These are phyloP conservation scores for Bubo bubo DNA, from an alignment of 2,113 vertebrate species.

Conservation along the genomic window DNA sequence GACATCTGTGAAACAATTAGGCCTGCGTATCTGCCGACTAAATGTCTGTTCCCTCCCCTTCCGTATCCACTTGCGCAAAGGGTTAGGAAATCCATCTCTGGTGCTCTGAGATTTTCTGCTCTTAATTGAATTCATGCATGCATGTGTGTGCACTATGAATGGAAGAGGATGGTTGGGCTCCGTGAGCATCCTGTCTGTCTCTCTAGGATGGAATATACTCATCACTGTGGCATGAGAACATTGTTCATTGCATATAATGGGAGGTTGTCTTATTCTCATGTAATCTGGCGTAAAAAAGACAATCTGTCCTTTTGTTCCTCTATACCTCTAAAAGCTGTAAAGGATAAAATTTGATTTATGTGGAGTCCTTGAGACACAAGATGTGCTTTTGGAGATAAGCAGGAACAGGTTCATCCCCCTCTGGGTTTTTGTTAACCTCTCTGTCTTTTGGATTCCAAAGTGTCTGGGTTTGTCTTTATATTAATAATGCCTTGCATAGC, in stretches of 20 bases:
- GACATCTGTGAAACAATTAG: conserved; percentile 31
- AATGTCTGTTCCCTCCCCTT: conserved; percentile 6
- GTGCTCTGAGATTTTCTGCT: conserved; percentile 33
- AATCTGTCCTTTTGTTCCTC: conserved; percentile 52
- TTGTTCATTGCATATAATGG: neutral
- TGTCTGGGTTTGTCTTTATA: neutral
- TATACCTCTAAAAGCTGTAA: conserved; percentile 23
- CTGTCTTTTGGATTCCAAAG: neutral
- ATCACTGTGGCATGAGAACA: conserved; percentile 26
- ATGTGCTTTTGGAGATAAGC: conserved; percentile 57
- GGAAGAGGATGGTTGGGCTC: neutral
- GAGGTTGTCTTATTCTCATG: conserved; percentile 48
- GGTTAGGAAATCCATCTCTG: conserved; percentile 17
- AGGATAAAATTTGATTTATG: conserved; percentile 45
- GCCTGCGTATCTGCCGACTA: neutral
- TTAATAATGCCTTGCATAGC: neutral
- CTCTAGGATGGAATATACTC: conserved; percentile 33
- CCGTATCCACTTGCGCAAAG: neutral
- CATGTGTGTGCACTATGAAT: neutral
- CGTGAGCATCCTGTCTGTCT: conserved; percentile 5
- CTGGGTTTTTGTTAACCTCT: conserved; percentile 41
- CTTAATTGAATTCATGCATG: conserved; percentile 40
- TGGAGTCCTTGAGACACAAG: conserved; percentile 42
- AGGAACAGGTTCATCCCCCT: conserved; percentile 25
- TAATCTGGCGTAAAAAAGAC: conserved; percentile 38